Evolutionary conservation across 30 jellyfish, hydroid and myxozoan genomes (phyloP), one percentile per base, ranked within the genome.

Genomic region (Aurelia coerulea): DNA sequence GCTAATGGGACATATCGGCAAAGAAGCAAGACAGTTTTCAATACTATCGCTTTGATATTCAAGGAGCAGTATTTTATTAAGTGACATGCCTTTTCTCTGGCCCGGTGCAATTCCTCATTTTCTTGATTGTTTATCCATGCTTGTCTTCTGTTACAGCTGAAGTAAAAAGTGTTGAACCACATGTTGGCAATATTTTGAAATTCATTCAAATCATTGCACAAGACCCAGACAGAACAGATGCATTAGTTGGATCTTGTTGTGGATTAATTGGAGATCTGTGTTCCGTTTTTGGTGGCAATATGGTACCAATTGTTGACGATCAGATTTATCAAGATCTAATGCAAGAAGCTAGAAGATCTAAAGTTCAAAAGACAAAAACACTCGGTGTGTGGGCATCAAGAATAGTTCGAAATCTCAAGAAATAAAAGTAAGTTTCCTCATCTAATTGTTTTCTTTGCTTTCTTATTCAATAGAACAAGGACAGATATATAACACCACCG

Each of bases 191-290:
- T 50, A 90, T 95, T 10, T 54, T 95, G 75, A 85, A 84, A 50
- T 95, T 95, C 84, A 95, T 95, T 17, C 90, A 95, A 65, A 77
- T 87, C 19, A 95, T 95, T 11, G 92, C 98, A 29, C 86, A 66
- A 68, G 99, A 95, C 82, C 97, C 99, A 3, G 97, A 95, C 75
- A 85, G 97, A 75, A 95, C 97, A 33, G 99, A 95, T 83, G 77
- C 86, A 39, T 91, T 89, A 60, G 95, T 95, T 52, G 99, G 99
- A 17, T 89, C 93, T 5, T 95, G 97, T 66, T 89, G 99, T 76
- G 99, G 99, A 31, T 86, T 95, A 52, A 95, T 95, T 68, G 99
- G 99, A 31, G 99, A 95, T 81, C 59, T 95, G 16, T 95, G 99
- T 66, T 53, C 97, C 32, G 99, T 93, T 16, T 95, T 89, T 86